Base-by-base conservation (phyloP, 2,113 vertebrate species). In the Dromaius novaehollandiae region DNA sequence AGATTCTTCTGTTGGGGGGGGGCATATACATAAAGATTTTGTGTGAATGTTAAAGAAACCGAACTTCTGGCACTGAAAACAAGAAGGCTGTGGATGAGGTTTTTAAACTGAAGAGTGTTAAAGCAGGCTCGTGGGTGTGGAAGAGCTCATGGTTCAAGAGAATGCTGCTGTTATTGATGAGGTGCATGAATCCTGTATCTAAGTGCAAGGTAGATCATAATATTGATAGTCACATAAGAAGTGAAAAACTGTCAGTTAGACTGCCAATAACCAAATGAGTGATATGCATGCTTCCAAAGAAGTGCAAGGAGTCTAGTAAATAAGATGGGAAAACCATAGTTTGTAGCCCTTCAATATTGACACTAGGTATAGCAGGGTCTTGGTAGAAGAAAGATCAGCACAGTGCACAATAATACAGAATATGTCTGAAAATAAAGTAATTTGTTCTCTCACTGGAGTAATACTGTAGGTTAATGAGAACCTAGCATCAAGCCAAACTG, bases 361-460 rank as follows among this genome's bases (percentile, higher is more conserved):
- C 26, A 38, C 25, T 19, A 22, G 21, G 4, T 63, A 16, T 50
- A 36, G 7, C 0, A 0, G 18, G 15, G 10, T 18, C 46, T 83
- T 63, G 22, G 8, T 44, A 61, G 26, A 83, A 74, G 36, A 51
- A 79, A 22, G 40, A 69, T 44, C 22, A 44, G 48, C 4, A 16
- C 0, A 1, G 22, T 38, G 68, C 28, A 16, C 22, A 17, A 26
- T 40, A 16, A 44, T 74, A 55, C 11, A 79, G 79, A 75, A 88
- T 64, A 38, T 46, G n/a, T 19, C 40, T 51, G 48, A 84, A 83
- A 74, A 51, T 19, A 18, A 19, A 71, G 30, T 53, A 61, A 88
- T 64, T 11, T 79, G 40, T 69, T 84, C 61, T 75, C 48, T 9
- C 16, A 69, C 48, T 80, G 22, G 16, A 64, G 55, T 51, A 56